Evolutionary conservation across 2,113 vertebrate genomes (phyloP), one percentile per base, ranked within the genome.

Genomic region (Bufo bufo): DNA sequence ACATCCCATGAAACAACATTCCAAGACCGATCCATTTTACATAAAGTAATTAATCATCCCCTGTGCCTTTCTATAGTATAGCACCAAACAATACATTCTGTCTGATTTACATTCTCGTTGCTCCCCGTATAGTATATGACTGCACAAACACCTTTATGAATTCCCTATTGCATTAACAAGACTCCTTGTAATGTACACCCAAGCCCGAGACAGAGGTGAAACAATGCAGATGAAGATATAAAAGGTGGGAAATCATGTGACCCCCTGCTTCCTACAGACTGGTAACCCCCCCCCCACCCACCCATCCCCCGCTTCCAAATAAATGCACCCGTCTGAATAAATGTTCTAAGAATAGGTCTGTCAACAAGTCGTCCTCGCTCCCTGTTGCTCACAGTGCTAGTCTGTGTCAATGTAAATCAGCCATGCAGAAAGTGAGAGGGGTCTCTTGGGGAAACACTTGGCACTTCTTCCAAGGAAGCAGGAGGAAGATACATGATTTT

Each of bases 401-500:
- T 69, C 74, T 54, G 81, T 89, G 87, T 89, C 87, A 89, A 77
- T 65, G 56, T 33, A 88, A 87, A 84, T 85, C 75, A 79, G 33
- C 7, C 0, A 47, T 77, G 84, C 23, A 86, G 80, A 59, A 79
- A 69, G 89, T 74, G 87, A 89, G 75, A 83, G 77, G 87, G 87
- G 47, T 83, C 81, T 89, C 90, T 85, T 33, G 54, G 87, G 90
- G 79, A 65, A 84, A 61, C 61, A 23, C 72, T 81, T 80, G 88
- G 84, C 81, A 85, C 74, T 80, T 90, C 56, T 63, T 66, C 9
- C 75, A 89, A 79, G 81, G 85, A 89, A 77, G 82, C 58, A 50
- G 81, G 56, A 89, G 81, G 87, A 84, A 89, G 84, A 87, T 65
- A 84, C 82, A 78, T 84, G 82, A 89, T 89, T 89, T 89, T 89